phyloP scores from a whole-genome alignment of 1,140 invertebrate genomes.

The Drosophila navojoa region DNA sequence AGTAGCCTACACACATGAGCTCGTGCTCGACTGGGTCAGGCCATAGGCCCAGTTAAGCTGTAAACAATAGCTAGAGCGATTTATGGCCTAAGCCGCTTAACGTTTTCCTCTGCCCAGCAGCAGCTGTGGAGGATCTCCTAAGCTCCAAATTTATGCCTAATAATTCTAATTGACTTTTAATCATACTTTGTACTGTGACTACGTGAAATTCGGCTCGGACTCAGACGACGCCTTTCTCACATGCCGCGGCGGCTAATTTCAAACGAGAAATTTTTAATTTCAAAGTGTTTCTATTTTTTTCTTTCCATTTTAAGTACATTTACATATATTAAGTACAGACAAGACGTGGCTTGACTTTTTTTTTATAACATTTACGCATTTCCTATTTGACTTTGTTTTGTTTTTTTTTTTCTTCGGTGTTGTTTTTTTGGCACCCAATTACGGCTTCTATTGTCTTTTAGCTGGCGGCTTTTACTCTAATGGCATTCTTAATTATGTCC shows the following conservation, averaged over 20 bases:
- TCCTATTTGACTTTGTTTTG: conserved; percentile 5
- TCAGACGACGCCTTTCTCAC: conserved; percentile 17
- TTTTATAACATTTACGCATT: conserved; percentile 4
- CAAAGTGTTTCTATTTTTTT: no score
- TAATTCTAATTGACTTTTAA: conserved; percentile 56
- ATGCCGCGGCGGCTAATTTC: conserved; percentile 45
- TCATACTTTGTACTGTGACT: conserved; percentile 19
- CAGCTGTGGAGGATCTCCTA: neutral
- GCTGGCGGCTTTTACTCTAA: conserved; percentile 31
- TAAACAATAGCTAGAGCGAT: conserved; percentile 42
- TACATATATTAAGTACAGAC: conserved; percentile 22
- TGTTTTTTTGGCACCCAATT: conserved; percentile 52
- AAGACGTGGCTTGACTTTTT: neutral
- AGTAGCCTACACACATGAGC: conserved; percentile 26
- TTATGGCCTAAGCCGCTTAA: conserved; percentile 47
- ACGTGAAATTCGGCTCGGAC: neutral
- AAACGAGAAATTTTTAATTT: conserved; percentile 28
- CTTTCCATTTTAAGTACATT: conserved; percentile 31
- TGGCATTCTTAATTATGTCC: conserved; percentile 56
- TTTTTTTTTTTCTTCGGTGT: neutral
- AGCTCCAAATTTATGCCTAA: conserved; percentile 39
- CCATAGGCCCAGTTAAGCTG: conserved; percentile 46
- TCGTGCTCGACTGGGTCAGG: conserved; percentile 4
- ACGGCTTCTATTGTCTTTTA: conserved; percentile 15
- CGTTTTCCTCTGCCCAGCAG: neutral